Conservation (phyloP, 2,113 vertebrate genomes). For the Dipodomys ordii region DNA sequence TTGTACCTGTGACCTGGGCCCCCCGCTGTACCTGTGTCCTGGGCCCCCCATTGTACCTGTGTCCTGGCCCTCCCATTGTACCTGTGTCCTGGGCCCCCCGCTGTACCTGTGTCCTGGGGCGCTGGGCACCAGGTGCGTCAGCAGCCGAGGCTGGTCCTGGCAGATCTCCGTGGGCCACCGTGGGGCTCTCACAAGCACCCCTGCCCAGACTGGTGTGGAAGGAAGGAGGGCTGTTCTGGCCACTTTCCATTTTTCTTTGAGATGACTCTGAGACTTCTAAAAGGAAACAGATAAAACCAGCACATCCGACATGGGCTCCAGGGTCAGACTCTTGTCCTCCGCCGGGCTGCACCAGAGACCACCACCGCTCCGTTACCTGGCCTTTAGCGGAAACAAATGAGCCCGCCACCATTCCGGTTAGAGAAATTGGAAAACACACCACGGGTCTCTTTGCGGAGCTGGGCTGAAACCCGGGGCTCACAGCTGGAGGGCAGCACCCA, state of each 20-base stretch:
- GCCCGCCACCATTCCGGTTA: background rate
- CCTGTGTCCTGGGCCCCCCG: slow-evolving; percentile 92
- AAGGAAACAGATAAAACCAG: slow-evolving; percentile 65
- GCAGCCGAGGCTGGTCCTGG: slow-evolving; percentile 90
- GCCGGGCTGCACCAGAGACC: too few relatives aligned
- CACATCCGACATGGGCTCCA: background rate
- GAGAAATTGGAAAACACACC: background rate
- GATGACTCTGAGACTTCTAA: slow-evolving; percentile 85
- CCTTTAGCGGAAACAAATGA: background rate
- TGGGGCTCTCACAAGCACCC: slow-evolving; percentile 86
- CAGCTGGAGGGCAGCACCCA: background rate
- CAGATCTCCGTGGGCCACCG: slow-evolving; percentile 87
- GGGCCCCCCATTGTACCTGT: too few relatives aligned
- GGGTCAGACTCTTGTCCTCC: too few relatives aligned
- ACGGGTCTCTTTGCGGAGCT: background rate
- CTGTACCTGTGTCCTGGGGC: slow-evolving; percentile 95
- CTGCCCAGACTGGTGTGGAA: slow-evolving; percentile 70
- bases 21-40: slow-evolving; percentile 92
- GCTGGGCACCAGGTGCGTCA: slow-evolving; percentile 93
- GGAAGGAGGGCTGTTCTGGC: slow-evolving; percentile 80
- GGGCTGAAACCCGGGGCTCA: background rate
- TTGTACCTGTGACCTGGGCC: too few relatives aligned
- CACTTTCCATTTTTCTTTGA: slow-evolving; percentile 89
- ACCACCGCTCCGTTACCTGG: too few relatives aligned
- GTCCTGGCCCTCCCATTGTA: too few relatives aligned